Percentiles rank a stretch among this genome's conserved stretches.
phyloP scores from a whole-genome alignment of 2,888 invertebrate species.

The Drosophila nr. fundita region DNA sequence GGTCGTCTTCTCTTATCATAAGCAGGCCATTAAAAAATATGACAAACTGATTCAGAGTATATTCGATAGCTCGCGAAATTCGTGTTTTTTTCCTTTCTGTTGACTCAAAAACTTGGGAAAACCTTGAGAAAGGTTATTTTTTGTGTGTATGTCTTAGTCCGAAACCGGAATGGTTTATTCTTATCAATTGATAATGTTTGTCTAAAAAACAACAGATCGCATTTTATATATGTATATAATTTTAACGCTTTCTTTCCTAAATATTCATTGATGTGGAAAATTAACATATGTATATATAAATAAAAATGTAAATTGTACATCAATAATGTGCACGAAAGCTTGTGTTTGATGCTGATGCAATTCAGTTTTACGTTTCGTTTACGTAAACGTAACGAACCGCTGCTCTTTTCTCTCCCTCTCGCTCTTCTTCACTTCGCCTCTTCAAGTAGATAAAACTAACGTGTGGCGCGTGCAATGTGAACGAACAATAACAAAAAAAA shows the following conservation, averaged over 20 bases:
- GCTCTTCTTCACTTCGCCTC: not conserved
- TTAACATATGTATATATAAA: conserved; percentile 9
- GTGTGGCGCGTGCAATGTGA: conserved; percentile 59
- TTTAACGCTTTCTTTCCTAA: conserved; percentile 48
- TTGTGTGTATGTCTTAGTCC: not conserved
- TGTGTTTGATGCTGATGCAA: conserved; percentile 50
- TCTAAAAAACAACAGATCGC: conserved; percentile 8
- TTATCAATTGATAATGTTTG: conserved; percentile 43
- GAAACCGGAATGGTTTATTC: conserved; percentile 30
- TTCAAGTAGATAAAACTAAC: conserved; percentile 47
- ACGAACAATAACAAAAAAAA: conserved; percentile 38
- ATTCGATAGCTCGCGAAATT: conserved; percentile 31
- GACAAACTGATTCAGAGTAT: conserved; percentile 37
- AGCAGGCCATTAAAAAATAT: conserved; percentile 25
- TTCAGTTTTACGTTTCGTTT: conserved; percentile 47
- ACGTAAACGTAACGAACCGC: conserved; percentile 41
- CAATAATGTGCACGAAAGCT: conserved; percentile 7
- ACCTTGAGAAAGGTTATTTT: conserved; percentile 26
- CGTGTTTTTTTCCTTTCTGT: conserved; percentile 31
- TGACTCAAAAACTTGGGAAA: conserved; percentile 1
- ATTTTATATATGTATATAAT: conserved; percentile 16
- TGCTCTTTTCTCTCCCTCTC: not conserved
- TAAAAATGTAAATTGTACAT: conserved; percentile 1
- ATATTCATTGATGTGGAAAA: conserved; percentile 45
- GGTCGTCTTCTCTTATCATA: conserved; percentile 39